A percentile compares a stretch with the other conserved stretches of the same genome.
phyloP scores from a whole-genome alignment of 1,140 invertebrate species.

The Hycleus cichorii region DNA sequence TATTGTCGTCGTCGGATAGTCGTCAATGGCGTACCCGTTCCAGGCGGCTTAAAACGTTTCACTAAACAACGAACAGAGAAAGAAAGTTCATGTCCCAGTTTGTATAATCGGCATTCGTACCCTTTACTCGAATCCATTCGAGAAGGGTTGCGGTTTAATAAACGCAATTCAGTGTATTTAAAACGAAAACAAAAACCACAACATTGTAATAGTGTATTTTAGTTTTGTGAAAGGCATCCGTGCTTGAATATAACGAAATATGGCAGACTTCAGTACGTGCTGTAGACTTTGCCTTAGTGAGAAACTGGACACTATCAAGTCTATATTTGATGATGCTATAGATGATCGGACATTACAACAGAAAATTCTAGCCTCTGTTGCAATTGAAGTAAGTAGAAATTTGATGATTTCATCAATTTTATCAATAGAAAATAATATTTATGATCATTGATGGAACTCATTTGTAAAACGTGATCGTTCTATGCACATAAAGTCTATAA shows the following conservation, averaged over 20 bases:
- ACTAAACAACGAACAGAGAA: background rate
- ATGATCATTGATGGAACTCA: background rate
- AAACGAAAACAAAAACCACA: background rate
- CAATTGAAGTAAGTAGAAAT: constrained; percentile 29
- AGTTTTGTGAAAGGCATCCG: background rate
- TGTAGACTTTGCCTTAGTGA: constrained; percentile 35
- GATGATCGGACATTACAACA: constrained; percentile 20
- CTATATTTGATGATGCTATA: constrained; percentile 28
- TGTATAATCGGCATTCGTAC: no score
- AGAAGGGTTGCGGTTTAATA: no score
- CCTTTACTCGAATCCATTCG: no score
- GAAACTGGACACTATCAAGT: constrained; percentile 27
- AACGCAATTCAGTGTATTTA: background rate
- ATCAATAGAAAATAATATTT: constrained; percentile 1
- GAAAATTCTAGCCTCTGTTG: constrained; percentile 26
- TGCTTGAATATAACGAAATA: background rate
- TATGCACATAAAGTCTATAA: constrained; percentile 8
- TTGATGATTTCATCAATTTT: background rate
- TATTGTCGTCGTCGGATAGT: background rate
- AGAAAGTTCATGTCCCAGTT: background rate
- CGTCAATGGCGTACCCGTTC: constrained; percentile 11
- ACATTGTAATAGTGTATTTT: background rate
- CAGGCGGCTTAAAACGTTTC: constrained; percentile 8
- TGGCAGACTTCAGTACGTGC: constrained; percentile 28
- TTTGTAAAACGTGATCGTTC: background rate